phyloP scores from a whole-genome alignment of 2,797 vertebrate species.

The Tenualosa ilisha region DNA sequence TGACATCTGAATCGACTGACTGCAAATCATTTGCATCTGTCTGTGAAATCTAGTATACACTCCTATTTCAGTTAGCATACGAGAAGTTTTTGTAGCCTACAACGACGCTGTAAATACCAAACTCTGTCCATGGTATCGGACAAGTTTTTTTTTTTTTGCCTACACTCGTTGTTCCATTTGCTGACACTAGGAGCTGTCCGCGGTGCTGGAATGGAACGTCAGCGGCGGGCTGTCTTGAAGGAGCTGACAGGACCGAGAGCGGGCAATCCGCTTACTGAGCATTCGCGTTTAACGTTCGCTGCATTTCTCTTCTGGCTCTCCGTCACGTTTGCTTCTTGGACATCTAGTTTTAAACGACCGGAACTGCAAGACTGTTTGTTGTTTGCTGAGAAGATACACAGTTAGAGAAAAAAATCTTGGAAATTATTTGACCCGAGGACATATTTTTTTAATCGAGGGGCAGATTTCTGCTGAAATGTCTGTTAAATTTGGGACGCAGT shows the following conservation, averaged over 20 bases:
- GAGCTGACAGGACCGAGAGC: constrained; percentile 63
- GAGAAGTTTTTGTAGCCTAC: no score
- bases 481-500: constrained; percentile 57
- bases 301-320: constrained; percentile 59
- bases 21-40: background rate
- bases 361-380: constrained; percentile 49
- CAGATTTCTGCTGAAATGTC: constrained; percentile 71
- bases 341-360: constrained; percentile 42
- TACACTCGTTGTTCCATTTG: constrained; percentile 44
- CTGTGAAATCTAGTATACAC: background rate
- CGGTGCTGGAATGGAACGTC: constrained; percentile 85
- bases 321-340: constrained; percentile 50
- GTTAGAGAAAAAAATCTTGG: constrained; percentile 46
- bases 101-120: background rate
- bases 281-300: constrained; percentile 61
- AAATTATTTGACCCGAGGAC: constrained; percentile 66
- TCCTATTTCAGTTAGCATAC: background rate
- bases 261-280: constrained; percentile 65
- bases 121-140: background rate
- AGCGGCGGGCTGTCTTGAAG: constrained; percentile 51
- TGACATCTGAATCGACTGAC: background rate
- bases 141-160: background rate
- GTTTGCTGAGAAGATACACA: constrained; percentile 28
- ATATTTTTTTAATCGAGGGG: constrained; percentile 40
- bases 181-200: constrained; percentile 90